Evolutionary conservation across 2,888 invertebrate species (phyloP).

Genomic region (Deilephila porcellus): DNA sequence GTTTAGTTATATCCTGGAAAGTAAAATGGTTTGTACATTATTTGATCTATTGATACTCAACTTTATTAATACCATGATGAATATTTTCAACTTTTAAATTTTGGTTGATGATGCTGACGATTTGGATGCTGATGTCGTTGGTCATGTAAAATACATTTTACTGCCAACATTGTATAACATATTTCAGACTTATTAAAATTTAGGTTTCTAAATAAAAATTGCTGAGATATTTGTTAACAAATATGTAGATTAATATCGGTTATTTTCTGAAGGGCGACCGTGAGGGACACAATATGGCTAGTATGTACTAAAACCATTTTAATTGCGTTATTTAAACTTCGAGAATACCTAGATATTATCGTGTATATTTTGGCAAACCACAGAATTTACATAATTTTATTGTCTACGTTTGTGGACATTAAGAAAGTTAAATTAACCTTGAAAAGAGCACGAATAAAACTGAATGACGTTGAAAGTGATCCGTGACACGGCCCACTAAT

Average conservation of each 20-base stretch:
- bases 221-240: neutral
- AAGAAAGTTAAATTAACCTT: neutral
- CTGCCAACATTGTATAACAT: too few species aligned
- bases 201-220: conserved; percentile 15
- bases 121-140: too few species aligned
- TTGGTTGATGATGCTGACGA: too few species aligned
- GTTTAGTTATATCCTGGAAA: neutral
- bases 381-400: neutral
- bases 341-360: too few species aligned
- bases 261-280: neutral
- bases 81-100: too few species aligned
- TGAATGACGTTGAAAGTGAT: conserved; percentile 2
- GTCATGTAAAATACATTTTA: too few species aligned
- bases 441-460: neutral
- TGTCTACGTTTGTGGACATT: neutral
- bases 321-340: neutral
- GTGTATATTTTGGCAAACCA: too few species aligned
- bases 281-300: neutral
- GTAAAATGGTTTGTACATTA: too few species aligned
- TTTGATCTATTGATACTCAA: too few species aligned
- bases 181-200: neutral
- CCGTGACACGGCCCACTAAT: conserved; percentile 12
- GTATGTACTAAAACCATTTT: neutral
- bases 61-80: too few species aligned
- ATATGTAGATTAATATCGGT: conserved; percentile 6